Percentiles rank a stretch among this genome's conserved stretches.
Evolutionary conservation across 1,140 invertebrate species (phyloP).

Genomic region (Doryteuthis pealeii): DNA sequence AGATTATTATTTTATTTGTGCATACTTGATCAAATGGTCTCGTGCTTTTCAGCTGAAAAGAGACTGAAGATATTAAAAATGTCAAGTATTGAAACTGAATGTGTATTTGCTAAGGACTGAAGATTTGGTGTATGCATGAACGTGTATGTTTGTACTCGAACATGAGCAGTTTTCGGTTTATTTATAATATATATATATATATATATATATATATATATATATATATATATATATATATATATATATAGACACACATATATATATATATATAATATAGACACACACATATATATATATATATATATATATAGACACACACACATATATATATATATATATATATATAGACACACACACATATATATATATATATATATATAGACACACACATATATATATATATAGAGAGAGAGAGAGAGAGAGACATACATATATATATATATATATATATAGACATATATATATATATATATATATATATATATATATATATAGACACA

Average conservation of each 20-base stretch:
- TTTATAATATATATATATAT: background rate
- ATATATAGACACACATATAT: background rate
- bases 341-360: background rate
- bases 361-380: background rate
- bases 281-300: background rate
- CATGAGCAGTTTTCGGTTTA: no score
- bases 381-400: background rate
- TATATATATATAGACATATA: background rate
- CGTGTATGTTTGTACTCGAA: no score
- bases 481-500: background rate
- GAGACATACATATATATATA: background rate
- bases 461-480: background rate
- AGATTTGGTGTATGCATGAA: no score
- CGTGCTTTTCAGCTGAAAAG: no score
- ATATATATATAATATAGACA: background rate
- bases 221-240: background rate
- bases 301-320: background rate
- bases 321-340: background rate
- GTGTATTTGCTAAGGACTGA: no score
- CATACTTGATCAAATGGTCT: no score
- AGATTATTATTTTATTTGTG: no score
- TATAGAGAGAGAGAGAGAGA: no score
- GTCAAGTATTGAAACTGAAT: no score
- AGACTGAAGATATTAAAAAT: no score
- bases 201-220: background rate